Base-by-base conservation (phyloP, 1,140 invertebrate species). In the Temnothorax longispinosus region DNA sequence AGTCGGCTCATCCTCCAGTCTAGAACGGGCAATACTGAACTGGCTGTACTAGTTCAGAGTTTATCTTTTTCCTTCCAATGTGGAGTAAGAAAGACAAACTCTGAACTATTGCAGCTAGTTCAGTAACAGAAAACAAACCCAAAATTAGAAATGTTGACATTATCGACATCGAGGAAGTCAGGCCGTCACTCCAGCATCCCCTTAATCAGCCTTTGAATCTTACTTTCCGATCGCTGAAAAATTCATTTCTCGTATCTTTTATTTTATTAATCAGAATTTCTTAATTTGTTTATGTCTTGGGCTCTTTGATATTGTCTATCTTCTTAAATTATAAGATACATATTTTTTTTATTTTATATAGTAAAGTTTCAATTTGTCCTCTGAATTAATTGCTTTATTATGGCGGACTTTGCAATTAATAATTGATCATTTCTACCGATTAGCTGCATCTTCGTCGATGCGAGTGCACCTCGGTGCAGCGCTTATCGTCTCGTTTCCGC, bases 401-500 rank as follows among this genome's bases (percentile, higher is more conserved):
- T 75, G 13, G 44, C 54, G 54, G 21, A n/a, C 15, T 35, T 13
- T 18, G 41, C 80, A 84, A 62, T 75, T 84, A 62, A 56, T 44
- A 60, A 74, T 64, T 74, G 69, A 74, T 84, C 50, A 60, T 74
- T 84, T 84, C 69, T 41, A 71, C 8, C 13, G 69, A 84, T 84
- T 74, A 74, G 32, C 27, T 13, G 69, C 80, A 75, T 84, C 67
- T 84, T 35, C 41, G 54, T 60, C 41, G 64, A 15, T 50, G 78
- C 64, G 18, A 81, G 7, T 81, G 77, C 64, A 81, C 62, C 62
- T 54, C 47, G 32, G 13, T 38, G 69, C 41, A 13, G 7, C 52
- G 80, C 67, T 82, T 82, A 82, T 82, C 80, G 54, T 52, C 80
- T 35, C 69, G 69, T 84, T 84, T 84, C 80, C 69, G 80, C 56